Percentiles rank a stretch among this genome's conserved stretches.
phyloP scores from a whole-genome alignment of 2,888 invertebrate genomes.

The Drosophila macrospina region DNA sequence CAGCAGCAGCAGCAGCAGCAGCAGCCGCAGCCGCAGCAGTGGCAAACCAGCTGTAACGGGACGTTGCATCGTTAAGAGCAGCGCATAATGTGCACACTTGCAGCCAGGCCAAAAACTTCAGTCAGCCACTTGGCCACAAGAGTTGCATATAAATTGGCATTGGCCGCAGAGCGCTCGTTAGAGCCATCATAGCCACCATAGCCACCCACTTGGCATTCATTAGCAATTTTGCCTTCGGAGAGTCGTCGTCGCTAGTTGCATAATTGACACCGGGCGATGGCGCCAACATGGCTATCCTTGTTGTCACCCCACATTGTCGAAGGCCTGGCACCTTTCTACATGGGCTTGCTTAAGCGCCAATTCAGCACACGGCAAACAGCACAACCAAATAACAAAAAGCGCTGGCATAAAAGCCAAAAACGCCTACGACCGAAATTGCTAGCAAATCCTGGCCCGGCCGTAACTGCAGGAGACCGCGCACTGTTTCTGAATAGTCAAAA shows the following conservation, averaged over 20 bases:
- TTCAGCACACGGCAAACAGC: constrained; percentile 64
- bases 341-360: constrained; percentile 53
- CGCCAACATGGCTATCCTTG: constrained; percentile 44
- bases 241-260: constrained; percentile 72
- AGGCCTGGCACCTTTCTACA: constrained; percentile 44
- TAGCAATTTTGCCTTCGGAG: constrained; percentile 75
- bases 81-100: constrained; percentile 70
- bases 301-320: constrained; percentile 16
- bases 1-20: not conserved
- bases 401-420: constrained; percentile 25
- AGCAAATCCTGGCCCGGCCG: constrained; percentile 20
- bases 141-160: constrained; percentile 78
- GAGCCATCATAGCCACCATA: not conserved
- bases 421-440: constrained; percentile 25
- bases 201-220: constrained; percentile 75
- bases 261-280: constrained; percentile 68
- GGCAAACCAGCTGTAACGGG: not conserved
- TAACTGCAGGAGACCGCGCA: constrained; percentile 32
- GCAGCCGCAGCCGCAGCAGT: not conserved
- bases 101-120: constrained; percentile 66
- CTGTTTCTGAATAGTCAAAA: constrained; percentile 72
- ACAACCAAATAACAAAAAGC: constrained; percentile 78
- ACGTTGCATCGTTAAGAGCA: constrained; percentile 30
- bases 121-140: constrained; percentile 56
- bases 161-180: constrained; percentile 43